phyloP scores from a whole-genome alignment of 2,113 vertebrate species.

The Hippocampus barbouri region DNA sequence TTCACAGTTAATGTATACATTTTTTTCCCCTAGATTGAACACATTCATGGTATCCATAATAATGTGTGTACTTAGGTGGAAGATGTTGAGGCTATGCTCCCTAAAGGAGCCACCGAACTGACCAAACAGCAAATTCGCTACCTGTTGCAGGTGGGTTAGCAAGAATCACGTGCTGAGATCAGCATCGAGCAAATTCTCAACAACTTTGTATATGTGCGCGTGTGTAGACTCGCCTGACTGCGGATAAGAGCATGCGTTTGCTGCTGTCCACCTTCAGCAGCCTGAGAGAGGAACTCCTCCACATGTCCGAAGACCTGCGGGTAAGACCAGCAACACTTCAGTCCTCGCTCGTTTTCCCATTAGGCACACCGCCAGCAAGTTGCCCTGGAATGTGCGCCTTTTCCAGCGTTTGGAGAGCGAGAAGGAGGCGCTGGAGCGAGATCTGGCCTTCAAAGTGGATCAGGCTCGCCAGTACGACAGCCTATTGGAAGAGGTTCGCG shows the following conservation, averaged over 20 bases:
- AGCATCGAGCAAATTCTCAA: neutral
- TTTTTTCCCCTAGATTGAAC: neutral
- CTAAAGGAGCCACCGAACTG: constrained; percentile 88
- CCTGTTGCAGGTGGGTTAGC: constrained; percentile 83
- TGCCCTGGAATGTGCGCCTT: constrained; percentile 1
- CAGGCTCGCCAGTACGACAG: constrained; percentile 86
- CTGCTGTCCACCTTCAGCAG: constrained; percentile 90
- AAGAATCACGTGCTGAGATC: neutral
- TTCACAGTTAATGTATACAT: neutral
- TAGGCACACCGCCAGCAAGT: neutral
- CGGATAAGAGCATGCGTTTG: constrained; percentile 87
- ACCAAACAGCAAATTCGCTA: constrained; percentile 98
- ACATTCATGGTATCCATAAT: neutral
- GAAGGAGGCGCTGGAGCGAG: constrained; percentile 81
- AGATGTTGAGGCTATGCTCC: constrained; percentile 87
- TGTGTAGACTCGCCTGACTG: constrained; percentile 82
- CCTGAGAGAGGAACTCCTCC: constrained; percentile 86
- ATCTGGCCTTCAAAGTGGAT: constrained; percentile 84
- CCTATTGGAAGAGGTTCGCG: constrained; percentile 80
- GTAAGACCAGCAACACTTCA: constrained; percentile 59
- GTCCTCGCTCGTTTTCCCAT: neutral
- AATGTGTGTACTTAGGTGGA: constrained; percentile 57
- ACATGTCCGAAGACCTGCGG: constrained; percentile 86
- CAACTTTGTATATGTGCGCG: neutral
- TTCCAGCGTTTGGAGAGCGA: constrained; percentile 80